phyloP scores from a whole-genome alignment of 2,888 invertebrate species.

The Drosophila meridionalis region DNA sequence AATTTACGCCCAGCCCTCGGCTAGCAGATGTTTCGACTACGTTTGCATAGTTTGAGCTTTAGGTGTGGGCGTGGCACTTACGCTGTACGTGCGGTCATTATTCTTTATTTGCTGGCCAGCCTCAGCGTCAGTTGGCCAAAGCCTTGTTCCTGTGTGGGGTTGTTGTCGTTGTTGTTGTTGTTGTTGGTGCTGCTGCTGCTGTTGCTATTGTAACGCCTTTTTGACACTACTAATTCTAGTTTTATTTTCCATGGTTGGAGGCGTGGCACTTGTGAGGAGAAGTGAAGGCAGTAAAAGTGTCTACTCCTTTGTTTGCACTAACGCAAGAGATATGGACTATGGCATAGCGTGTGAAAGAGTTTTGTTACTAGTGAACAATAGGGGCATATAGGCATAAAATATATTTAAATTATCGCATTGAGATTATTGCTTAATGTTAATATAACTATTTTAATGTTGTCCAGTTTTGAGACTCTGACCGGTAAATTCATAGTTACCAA shows the following conservation, averaged over 20 bases:
- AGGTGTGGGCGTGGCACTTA: conserved; percentile 41
- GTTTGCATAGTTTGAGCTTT: conserved; percentile 72
- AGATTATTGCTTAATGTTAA: background rate
- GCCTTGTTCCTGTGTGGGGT: conserved; percentile 4
- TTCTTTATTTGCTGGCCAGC: conserved; percentile 74
- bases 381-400: background rate
- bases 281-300: conserved; percentile 35
- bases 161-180: background rate
- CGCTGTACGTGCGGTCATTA: conserved; percentile 76
- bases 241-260: conserved; percentile 61
- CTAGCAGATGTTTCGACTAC: conserved; percentile 75
- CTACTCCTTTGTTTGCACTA: conserved; percentile 47
- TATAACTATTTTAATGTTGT: too few relatives aligned
- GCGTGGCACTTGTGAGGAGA: conserved; percentile 19
- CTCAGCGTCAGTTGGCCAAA: conserved; percentile 21
- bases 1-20: conserved; percentile 66
- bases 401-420: background rate
- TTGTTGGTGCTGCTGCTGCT: conserved; percentile 33
- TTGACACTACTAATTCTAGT: conserved; percentile 81
- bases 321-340: background rate
- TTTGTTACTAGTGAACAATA: background rate
- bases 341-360: background rate
- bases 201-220: conserved; percentile 70
- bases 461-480: too few relatives aligned
- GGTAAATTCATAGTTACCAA: too few relatives aligned